Percentiles rank a stretch among this genome's conserved stretches.
Evolutionary conservation across 2,888 invertebrate genomes (phyloP).

Genomic region (Agrotis clavis): DNA sequence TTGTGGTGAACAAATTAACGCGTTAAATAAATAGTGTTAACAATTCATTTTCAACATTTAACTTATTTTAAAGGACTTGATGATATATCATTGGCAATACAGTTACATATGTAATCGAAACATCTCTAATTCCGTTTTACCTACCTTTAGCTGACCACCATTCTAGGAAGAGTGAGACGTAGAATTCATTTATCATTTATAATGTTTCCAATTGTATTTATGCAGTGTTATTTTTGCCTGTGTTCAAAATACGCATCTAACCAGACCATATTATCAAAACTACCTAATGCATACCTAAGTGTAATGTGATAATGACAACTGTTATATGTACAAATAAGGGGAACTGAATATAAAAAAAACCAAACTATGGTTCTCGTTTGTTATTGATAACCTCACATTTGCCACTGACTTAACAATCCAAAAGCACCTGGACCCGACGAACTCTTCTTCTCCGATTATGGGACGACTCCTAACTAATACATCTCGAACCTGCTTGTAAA

Average conservation of each 20-base stretch:
- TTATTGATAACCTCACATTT: too few relatives aligned
- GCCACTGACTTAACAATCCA: too few relatives aligned
- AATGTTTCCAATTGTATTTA: not conserved
- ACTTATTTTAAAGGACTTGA: not conserved
- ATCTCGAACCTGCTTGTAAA: too few relatives aligned
- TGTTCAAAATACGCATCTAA: constrained; percentile 8
- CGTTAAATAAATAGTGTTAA: not conserved
- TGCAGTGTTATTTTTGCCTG: too few relatives aligned
- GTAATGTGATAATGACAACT: not conserved
- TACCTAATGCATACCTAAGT: not conserved
- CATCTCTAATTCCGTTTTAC: constrained; percentile 47
- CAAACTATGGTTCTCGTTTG: too few relatives aligned
- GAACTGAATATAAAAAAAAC: too few relatives aligned
- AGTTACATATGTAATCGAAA: constrained; percentile 24
- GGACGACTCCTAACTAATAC: too few relatives aligned
- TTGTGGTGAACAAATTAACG: not conserved
- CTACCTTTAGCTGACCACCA: constrained; percentile 53
- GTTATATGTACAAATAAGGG: not conserved
- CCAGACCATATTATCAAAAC: not conserved
- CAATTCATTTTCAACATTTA: not conserved
- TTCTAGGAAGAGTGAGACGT: constrained; percentile 26
- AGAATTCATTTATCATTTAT: not conserved
- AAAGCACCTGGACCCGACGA: too few relatives aligned
- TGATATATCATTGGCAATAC: constrained; percentile 13
- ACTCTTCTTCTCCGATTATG: too few relatives aligned